These are phyloP conservation scores for Ctenosaura bakeri DNA, from an alignment of 2,797 vertebrate genomes.

Conservation along the genomic window DNA sequence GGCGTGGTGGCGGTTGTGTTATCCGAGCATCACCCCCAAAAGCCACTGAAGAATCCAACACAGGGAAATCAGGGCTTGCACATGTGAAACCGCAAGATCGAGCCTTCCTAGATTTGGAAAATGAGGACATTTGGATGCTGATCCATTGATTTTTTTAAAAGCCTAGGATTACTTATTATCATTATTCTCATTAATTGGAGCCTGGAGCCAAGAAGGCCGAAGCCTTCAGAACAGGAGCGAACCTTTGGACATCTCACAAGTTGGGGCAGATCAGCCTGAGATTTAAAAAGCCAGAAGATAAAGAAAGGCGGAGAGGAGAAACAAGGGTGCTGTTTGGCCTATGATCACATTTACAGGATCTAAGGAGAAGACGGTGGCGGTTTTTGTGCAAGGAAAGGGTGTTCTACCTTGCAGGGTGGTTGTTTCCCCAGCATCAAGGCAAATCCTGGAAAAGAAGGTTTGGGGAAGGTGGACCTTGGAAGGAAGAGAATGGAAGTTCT, in stretches of 20 bases:
- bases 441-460: not conserved
- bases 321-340: not conserved
- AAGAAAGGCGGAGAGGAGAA: not conserved
- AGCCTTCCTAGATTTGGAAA: not conserved
- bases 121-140: not conserved
- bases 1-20: not conserved
- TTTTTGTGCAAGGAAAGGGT: too few species aligned
- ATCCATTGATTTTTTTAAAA: not conserved
- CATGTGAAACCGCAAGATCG: not conserved
- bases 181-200: not conserved
- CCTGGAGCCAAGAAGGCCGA: too few species aligned
- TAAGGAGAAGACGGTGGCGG: not conserved
- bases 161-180: too few species aligned
- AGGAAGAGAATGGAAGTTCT: not conserved
- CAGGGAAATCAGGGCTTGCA: not conserved
- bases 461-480: not conserved
- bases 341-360: not conserved
- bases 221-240: not conserved
- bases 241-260: not conserved
- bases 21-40: not conserved
- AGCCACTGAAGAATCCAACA: not conserved
- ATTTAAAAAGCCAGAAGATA: not conserved
- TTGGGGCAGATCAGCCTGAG: not conserved
- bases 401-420: not conserved
- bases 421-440: not conserved